Percentiles rank a stretch among this genome's conserved stretches.
Evolutionary conservation across 2,888 invertebrate species (phyloP).

Genomic region (Omphaloscelis lunosa): DNA sequence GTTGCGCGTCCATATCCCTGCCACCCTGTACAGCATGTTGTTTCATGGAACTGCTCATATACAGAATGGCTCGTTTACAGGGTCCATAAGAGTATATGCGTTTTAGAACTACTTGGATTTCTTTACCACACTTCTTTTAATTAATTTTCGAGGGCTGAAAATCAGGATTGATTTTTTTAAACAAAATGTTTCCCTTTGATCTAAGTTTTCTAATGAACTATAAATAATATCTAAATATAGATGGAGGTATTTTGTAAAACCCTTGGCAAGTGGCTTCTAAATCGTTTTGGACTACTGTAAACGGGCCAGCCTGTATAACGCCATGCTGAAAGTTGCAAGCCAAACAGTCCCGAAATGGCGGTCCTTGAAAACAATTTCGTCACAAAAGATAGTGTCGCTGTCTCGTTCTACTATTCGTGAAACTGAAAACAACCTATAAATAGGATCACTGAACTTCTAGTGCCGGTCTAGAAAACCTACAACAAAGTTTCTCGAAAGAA

Average conservation of each 20-base stretch:
- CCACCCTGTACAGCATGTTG: too few relatives aligned
- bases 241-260: background rate
- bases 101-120: background rate
- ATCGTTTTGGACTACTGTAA: background rate
- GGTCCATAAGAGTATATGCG: too few relatives aligned
- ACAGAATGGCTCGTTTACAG: background rate
- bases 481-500: constrained; percentile 13
- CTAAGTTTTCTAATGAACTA: background rate
- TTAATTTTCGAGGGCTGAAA: background rate
- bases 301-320: background rate
- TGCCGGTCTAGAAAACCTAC: background rate
- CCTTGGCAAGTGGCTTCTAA: background rate
- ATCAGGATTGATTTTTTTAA: background rate
- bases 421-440: constrained; percentile 20
- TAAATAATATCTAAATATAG: background rate
- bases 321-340: too few relatives aligned
- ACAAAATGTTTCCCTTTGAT: background rate
- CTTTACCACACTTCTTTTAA: background rate
- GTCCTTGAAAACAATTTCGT: background rate
- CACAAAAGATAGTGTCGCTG: background rate
- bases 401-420: background rate
- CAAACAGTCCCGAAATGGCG: background rate
- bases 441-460: constrained; percentile 1
- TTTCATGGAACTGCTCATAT: background rate
- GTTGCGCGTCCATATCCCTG: too few relatives aligned